A percentile compares a stretch with the other conserved stretches of the same genome.
phyloP scores from a whole-genome alignment of 2,888 invertebrate species.

The Hypomecis punctinalis region DNA sequence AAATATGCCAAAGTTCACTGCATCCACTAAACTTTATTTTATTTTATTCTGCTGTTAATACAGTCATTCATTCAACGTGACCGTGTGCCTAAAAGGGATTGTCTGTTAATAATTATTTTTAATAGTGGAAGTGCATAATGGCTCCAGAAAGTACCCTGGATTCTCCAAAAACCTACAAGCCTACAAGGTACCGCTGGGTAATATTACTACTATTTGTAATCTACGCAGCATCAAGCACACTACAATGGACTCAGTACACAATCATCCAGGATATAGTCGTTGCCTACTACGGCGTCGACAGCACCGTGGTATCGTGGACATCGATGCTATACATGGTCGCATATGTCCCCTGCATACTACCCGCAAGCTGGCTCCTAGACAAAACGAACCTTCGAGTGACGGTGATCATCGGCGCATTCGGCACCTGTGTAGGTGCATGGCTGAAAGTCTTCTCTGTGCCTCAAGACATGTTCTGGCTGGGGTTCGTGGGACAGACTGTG shows the following conservation, averaged over 20 bases:
- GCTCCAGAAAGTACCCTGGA: neutral
- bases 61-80: neutral
- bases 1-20: neutral
- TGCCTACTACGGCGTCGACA: slow-evolving; percentile 89
- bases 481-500: slow-evolving; percentile 95
- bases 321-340: slow-evolving; percentile 98
- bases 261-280: slow-evolving; percentile 94
- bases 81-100: neutral
- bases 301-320: slow-evolving; percentile 95
- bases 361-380: slow-evolving; percentile 98
- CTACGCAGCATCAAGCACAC: slow-evolving; percentile 95
- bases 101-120: neutral
- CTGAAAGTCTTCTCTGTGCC: slow-evolving; percentile 94
- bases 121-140: neutral
- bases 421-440: slow-evolving; percentile 96
- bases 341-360: slow-evolving; percentile 98
- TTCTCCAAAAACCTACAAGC: slow-evolving; percentile 69
- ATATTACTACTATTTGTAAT: slow-evolving; percentile 93
- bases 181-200: slow-evolving; percentile 90
- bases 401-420: slow-evolving; percentile 92
- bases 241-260: slow-evolving; percentile 98
- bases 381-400: slow-evolving; percentile 86
- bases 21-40: neutral
- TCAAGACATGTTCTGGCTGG: slow-evolving; percentile 94
- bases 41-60: neutral